Base-by-base conservation (phyloP, 2,797 vertebrate species). In the Columba guinea region DNA sequence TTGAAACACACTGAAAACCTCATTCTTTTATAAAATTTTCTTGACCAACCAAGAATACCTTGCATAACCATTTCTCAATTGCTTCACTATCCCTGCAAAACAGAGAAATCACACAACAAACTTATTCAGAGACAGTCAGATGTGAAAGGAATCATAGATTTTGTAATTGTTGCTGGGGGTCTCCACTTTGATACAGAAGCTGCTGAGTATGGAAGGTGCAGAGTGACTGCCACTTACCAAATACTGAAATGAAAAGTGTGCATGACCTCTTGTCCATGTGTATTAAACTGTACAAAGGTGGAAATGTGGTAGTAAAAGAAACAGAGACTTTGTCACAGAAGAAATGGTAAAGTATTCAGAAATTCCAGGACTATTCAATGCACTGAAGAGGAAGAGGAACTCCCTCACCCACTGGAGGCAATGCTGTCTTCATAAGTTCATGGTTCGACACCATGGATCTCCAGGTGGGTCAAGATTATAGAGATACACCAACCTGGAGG, bases 401-500 rank as follows among this genome's bases (percentile, higher is more conserved):
- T 78, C 19, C 59, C 51, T 46, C 60, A 88, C 71, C 74, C 67
- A 59, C 34, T 77, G 93, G 92, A 96, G 95, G 90, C 96, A 87
- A 56, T 46, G 63, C 82, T 97, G 89, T 90, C 94, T 95, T 88
- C 90, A 22, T 93, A 96, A 95, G 97, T 98, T 98, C 97, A 98
- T 95, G 96, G 96, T 97, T 98, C 97, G 94, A 97, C 97, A 97
- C 97, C 98, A 98, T 98, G 98, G 97, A 98, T 98, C 98, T 98
- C 98, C 98, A 98, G 98, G 98, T 98, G 97, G 98, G 98, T 98
- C 98, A 98, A 97, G 95, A 64, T 94, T 97, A 97, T 97, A 97
- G 96, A 97, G 94, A 97, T 95, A 97, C 97, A 98, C 98, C 98
- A 98, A 98, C 98, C 98, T 98, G 98, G 98, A 98, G 97, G 97